phyloP scores from a whole-genome alignment of 2,113 vertebrate species.

The Pteruthius melanotis region DNA sequence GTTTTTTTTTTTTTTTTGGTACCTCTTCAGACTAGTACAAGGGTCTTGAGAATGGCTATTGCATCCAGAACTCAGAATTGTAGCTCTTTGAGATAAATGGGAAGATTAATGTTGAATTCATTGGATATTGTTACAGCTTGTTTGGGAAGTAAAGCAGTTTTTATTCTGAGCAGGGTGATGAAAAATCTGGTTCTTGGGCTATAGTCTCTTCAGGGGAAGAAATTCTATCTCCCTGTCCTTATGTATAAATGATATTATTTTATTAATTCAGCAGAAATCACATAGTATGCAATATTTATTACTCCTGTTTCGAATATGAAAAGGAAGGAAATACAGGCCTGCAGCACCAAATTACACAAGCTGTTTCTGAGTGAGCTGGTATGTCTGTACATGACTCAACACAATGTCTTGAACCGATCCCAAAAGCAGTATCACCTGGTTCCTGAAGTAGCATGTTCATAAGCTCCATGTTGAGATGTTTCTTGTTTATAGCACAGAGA shows the following conservation, averaged over 20 bases:
- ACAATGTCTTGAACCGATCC: neutral
- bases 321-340: neutral
- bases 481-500: neutral
- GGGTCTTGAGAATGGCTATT: neutral
- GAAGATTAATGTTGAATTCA: neutral
- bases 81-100: neutral
- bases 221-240: neutral
- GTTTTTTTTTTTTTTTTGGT: neutral
- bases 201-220: neutral
- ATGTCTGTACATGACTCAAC: neutral
- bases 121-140: neutral
- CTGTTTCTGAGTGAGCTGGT: neutral
- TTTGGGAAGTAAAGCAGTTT: neutral
- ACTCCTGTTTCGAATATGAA: neutral
- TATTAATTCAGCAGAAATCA: neutral
- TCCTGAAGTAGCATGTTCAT: neutral
- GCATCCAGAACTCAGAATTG: neutral
- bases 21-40: neutral
- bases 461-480: neutral
- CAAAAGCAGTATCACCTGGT: neutral
- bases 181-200: neutral
- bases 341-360: neutral
- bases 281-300: accelerated
- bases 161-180: neutral
- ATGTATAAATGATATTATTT: neutral